Evolutionary conservation across 1,140 invertebrate species (phyloP), one percentile per base, ranked within the genome.

Genomic region (Harpegnathos saltator): DNA sequence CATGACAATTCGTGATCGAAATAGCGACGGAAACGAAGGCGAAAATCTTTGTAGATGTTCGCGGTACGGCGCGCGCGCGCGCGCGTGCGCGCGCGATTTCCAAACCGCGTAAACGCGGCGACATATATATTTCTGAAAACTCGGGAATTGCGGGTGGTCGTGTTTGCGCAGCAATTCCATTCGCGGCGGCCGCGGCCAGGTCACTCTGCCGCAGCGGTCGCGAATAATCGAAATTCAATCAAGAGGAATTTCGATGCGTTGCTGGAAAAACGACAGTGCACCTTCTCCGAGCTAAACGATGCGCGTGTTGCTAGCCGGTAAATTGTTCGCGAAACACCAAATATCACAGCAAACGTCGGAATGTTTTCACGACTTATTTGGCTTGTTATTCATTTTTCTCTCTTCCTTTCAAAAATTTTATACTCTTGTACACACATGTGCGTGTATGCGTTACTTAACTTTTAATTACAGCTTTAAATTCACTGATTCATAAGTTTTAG

Each of bases 141-240:
- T 59, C n/a, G 44, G 29, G 82, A 87, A 88, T 77, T 85, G 38
- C 24, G 24, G 52, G 15, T 22, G 19, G 15, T 3, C 26, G 48
- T 58, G 72, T 89, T 89, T 59, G 52, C 24, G 61, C 75, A 33
- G 50, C 82, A 85, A 87, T 85, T 87, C 77, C 54, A 62, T 81
- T 84, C 73, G 17, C 48, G 62, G 58, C 12, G 29, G 29, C 14
- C 38, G 19, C 26, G 59, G 22, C 19, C 33, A 44, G 26, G 4
- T 81, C 56, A 26, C 44, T 75, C n/a, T 3, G 44, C 66, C 85
- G 26, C 73, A 84, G 82, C 48, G 74, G 71, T 73, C 38, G 44
- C 73, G 56, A 74, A 81, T 87, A 87, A 87, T 88, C 85, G 71
- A 88, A 87, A 77, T 87, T 88, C 82, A 81, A 88, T 87, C 71